Percentiles rank a stretch among this genome's conserved stretches.
These are phyloP conservation scores for Diachasmimorpha longicaudata DNA, from an alignment of 1,140 invertebrate genomes.

Conservation along the genomic window DNA sequence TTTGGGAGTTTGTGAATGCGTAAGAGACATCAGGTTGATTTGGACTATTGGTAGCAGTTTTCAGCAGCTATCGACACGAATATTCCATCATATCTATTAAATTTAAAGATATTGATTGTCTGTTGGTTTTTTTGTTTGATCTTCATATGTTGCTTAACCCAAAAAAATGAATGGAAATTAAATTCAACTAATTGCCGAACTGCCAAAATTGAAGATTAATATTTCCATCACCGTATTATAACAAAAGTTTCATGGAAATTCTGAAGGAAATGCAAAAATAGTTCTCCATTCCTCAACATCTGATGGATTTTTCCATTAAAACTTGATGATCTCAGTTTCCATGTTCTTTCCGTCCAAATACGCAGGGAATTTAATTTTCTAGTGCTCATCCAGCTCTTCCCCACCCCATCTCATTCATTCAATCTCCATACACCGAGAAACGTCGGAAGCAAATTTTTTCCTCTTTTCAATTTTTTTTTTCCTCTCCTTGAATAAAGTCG, in stretches of 20 bases:
- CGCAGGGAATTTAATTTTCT: constrained; percentile 27
- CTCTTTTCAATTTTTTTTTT: not conserved
- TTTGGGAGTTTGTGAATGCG: too few relatives aligned
- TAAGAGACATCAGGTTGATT: too few relatives aligned
- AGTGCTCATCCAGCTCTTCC: not conserved
- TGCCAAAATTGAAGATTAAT: too few relatives aligned
- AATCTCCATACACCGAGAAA: not conserved
- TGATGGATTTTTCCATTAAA: constrained; percentile 34
- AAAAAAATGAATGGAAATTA: too few relatives aligned
- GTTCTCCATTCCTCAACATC: constrained; percentile 11
- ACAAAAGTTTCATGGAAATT: not conserved
- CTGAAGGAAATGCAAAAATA: not conserved
- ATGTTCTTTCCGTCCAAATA: constrained; percentile 18
- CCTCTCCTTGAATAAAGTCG: not conserved
- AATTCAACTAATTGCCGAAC: too few relatives aligned
- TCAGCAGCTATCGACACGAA: too few relatives aligned
- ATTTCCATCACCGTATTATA: too few relatives aligned
- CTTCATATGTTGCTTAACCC: too few relatives aligned
- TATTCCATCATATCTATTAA: too few relatives aligned
- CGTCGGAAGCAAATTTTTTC: constrained; percentile 15
- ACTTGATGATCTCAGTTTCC: constrained; percentile 21
- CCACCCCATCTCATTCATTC: not conserved
- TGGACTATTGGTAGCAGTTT: too few relatives aligned
- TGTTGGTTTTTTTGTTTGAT: too few relatives aligned
- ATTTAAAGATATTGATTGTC: too few relatives aligned